Base-by-base conservation (phyloP, 2,888 invertebrate genomes). In the Lasioglossum morio region DNA sequence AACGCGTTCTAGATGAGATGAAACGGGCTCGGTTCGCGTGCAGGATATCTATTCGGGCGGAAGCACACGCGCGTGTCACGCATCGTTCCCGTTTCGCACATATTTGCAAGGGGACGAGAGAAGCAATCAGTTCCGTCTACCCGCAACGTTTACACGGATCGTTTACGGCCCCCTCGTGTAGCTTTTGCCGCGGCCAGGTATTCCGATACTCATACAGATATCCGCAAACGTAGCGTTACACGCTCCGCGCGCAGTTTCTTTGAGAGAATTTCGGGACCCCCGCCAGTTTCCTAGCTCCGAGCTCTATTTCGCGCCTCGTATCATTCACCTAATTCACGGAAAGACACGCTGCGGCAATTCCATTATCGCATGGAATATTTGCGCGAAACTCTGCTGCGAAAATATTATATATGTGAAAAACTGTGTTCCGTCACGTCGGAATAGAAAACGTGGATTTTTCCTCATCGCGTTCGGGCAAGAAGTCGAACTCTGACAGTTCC, bases 41-140 rank as follows among this genome's bases (percentile, higher is more conserved):
- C 37, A 46, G 23, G 69, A 82, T 77, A 82, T 78, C 72, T 74
- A 53, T 78, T 76, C 48, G 34, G 72, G 48, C 37, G 10, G 73
- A 5, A 63, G 60, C 48, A 23, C 34, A 46, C 34, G 69, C 46
- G 72, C 72, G 83, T 77, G 77, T 53, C 66, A 74, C 72, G 77
- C 79, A 72, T n/a, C 53, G 76, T 63, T 53, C 74, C 46, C 69
- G 63, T 82, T 57, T 83, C 87, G 77, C 80, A 81, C 43, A 83
- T 84, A 78, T 87, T 89, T 85, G 81, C 81, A 8, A 76, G 72
- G 53, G 83, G 63, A 63, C 72, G 85, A 69, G 86, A 82, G 84
- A 86, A 90, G 89, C 91, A 91, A 91, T 91, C 91, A 89, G 91
- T 91, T 91, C 88, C 89, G 91, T 91, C 90, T 90, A 89, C 91